Conservation (phyloP, 1,140 invertebrate species). For the Olivierus martensii region DNA sequence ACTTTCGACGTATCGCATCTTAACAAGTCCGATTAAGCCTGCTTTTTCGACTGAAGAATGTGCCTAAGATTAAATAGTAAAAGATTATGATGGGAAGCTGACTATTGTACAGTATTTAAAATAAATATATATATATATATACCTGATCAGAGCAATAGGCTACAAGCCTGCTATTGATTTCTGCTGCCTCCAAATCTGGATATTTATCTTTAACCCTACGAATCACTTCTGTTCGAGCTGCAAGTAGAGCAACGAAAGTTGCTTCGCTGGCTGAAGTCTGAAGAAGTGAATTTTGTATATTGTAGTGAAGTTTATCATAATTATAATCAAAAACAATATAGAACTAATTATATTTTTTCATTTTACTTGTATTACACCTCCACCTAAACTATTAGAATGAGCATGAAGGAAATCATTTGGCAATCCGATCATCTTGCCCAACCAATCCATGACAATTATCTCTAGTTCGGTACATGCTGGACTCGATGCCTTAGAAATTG, state of each 20-base stretch:
- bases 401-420: slow-evolving; percentile 39
- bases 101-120: background rate
- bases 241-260: slow-evolving; percentile 75
- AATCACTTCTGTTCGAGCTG: slow-evolving; percentile 74
- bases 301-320: too few species aligned
- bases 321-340: background rate
- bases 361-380: slow-evolving; percentile 43
- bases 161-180: slow-evolving; percentile 80
- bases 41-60: slow-evolving; percentile 96
- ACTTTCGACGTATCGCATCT: slow-evolving; percentile 65
- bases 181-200: slow-evolving; percentile 62
- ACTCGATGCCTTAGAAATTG: slow-evolving; percentile 34
- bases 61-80: slow-evolving; percentile 39
- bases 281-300: slow-evolving; percentile 6
- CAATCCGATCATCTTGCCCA: slow-evolving; percentile 41
- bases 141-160: slow-evolving; percentile 81
- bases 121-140: background rate
- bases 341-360: too few species aligned
- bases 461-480: slow-evolving; percentile 40
- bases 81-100: background rate
- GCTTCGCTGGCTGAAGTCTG: slow-evolving; percentile 80
- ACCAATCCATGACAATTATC: slow-evolving; percentile 39
- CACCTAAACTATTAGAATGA: slow-evolving; percentile 31
- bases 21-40: slow-evolving; percentile 74
- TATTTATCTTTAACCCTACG: slow-evolving; percentile 48